Evolutionary conservation across 2,888 invertebrate species (phyloP), one percentile per base, ranked within the genome.

Genomic region (Ophraella communa): DNA sequence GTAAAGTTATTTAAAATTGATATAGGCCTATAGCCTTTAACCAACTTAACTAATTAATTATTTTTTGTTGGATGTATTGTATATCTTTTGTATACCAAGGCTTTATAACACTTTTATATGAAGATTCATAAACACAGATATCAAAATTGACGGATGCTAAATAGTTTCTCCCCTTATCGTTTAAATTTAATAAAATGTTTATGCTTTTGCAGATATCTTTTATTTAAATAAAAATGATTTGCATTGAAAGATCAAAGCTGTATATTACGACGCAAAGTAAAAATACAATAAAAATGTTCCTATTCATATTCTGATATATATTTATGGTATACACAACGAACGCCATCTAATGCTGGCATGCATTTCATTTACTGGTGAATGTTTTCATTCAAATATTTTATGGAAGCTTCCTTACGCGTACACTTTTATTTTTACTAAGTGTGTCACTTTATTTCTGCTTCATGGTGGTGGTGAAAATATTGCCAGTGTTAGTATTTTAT

Each of bases 391-490:
- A 75, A 75, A 75, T 76, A 74, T 47, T 47, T n/a, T 47, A 47
- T 47, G 47, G 47, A 47, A 47, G 23, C 70, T 65, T 71, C 70
- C 73, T 71, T 72, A 71, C 68, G 74, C 72, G 68, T 66, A 67
- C 69, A 71, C 71, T 76, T 78, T 78, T 78, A 78, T 77, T 76
- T 73, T 71, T 66, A 71, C 73, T 76, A 74, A 76, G 74, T 75
- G 72, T 76, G 76, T 73, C 72, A 39, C 24, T 39, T 51, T 51
- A 51, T 27, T 51, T 51, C 27, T 17, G 49, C 17, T 24, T 17
- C 27, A 51, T 51, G 27, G 27, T 51, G 49, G 52, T 44, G 68
- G n/a, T 68, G 55, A 66, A 72, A 69, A 72, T 72, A 71, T 71
- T 65, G 67, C 69, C 60, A 52, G 61, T 59, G 69, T 68, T 70